Conservation (phyloP, 2,888 invertebrate species). For the Leptopilina syphax region DNA sequence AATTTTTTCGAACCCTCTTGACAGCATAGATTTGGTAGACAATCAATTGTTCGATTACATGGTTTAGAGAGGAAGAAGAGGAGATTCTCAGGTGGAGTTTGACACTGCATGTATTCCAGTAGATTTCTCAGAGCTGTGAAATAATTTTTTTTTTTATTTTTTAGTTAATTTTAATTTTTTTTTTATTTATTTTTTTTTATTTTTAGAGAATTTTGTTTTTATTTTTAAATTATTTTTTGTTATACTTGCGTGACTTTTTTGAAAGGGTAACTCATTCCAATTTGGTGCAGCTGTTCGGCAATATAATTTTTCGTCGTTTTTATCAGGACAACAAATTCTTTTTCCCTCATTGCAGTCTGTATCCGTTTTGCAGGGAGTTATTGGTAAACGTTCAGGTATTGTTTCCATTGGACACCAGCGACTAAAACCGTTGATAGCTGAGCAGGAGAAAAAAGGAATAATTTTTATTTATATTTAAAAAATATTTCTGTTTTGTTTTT, state of each 20-base stretch:
- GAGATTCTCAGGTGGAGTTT: slow-evolving; percentile 83
- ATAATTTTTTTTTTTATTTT: slow-evolving; percentile 32
- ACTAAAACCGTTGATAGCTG: slow-evolving; percentile 78
- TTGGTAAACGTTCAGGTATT: slow-evolving; percentile 84
- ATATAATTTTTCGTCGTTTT: slow-evolving; percentile 80
- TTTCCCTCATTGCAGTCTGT: slow-evolving; percentile 83
- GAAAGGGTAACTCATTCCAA: slow-evolving; percentile 80
- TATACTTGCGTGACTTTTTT: slow-evolving; percentile 82
- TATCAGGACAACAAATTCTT: slow-evolving; percentile 86
- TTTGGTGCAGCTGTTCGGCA: slow-evolving; percentile 85
- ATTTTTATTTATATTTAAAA: background rate
- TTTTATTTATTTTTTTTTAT: background rate
- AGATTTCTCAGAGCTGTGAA: slow-evolving; percentile 64
- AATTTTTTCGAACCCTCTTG: slow-evolving; percentile 85
- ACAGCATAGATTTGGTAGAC: slow-evolving; percentile 89
- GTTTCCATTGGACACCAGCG: slow-evolving; percentile 84
- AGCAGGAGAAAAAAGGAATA: background rate
- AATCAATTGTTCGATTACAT: slow-evolving; percentile 85
- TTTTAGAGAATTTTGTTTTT: background rate
- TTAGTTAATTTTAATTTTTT: slow-evolving; percentile 6
- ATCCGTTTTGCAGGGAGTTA: slow-evolving; percentile 84
- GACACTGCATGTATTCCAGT: slow-evolving; percentile 85
- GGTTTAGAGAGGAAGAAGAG: slow-evolving; percentile 85
- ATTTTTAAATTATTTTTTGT: background rate
- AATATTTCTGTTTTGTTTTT: too few relatives aligned